Conservation (phyloP, 2,888 invertebrate species). For the Phengaris alcon region DNA sequence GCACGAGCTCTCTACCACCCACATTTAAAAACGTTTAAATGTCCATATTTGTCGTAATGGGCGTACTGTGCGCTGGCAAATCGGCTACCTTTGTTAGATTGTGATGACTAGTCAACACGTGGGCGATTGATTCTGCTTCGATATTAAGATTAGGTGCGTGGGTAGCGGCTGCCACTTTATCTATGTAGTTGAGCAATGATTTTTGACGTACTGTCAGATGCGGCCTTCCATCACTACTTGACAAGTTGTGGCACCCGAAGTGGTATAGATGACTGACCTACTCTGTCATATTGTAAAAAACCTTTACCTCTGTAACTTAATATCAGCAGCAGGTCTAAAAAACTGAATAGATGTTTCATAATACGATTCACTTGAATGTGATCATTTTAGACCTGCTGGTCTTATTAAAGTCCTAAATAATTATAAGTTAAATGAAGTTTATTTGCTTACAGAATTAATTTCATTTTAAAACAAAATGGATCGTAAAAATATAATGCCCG, state of each 20-base stretch:
- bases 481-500: conserved; percentile 10
- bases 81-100: conserved; percentile 71
- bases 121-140: conserved; percentile 75
- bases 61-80: conserved; percentile 67
- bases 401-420: not conserved
- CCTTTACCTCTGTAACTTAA: no score
- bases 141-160: conserved; percentile 66
- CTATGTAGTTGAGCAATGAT: conserved; percentile 36
- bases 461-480: conserved; percentile 1
- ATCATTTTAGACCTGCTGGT: no score
- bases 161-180: conserved; percentile 58
- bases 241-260: no score
- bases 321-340: no score
- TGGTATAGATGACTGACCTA: no score
- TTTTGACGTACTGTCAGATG: not conserved
- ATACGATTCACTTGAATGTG: no score
- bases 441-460: not conserved
- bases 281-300: not conserved
- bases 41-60: conserved; percentile 72
- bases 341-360: no score
- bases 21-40: conserved; percentile 61
- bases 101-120: conserved; percentile 63
- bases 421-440: not conserved
- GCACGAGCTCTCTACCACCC: conserved; percentile 63
- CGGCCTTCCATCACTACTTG: not conserved